These are phyloP conservation scores for Chelonia mydas DNA, from an alignment of 2,797 vertebrate genomes.

Conservation along the genomic window DNA sequence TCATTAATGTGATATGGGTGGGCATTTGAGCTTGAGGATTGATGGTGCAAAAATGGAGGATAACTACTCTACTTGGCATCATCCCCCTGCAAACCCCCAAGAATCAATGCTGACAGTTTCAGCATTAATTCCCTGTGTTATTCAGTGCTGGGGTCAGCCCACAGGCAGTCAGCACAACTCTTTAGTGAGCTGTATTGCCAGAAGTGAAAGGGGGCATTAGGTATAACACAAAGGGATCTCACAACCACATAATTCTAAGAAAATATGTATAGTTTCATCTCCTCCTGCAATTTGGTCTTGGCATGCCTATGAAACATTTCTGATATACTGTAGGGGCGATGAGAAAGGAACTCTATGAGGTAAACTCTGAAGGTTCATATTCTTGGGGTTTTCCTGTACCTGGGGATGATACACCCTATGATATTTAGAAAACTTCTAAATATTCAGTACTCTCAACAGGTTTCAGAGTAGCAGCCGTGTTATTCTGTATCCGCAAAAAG, in stretches of 20 bases:
- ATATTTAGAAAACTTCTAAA: not conserved
- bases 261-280: not conserved
- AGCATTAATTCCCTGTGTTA: not conserved
- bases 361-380: not conserved
- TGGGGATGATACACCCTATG: not conserved
- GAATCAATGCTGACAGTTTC: not conserved
- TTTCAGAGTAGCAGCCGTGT: too few relatives aligned
- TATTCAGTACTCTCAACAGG: not conserved
- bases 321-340: not conserved
- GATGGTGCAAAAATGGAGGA: not conserved
- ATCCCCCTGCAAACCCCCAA: not conserved
- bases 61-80: not conserved
- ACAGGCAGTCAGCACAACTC: not conserved
- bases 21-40: not conserved
- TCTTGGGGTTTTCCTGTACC: not conserved
- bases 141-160: not conserved
- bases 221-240: too few relatives aligned
- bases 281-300: not conserved
- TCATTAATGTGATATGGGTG: not conserved
- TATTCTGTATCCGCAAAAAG: too few relatives aligned
- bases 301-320: not conserved
- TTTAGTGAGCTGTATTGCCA: not conserved
- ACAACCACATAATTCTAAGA: not conserved
- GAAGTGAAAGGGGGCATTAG: not conserved
- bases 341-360: not conserved